Evolutionary conservation across 2,113 vertebrate genomes (phyloP).

Genomic region (Corydoras maculifer): DNA sequence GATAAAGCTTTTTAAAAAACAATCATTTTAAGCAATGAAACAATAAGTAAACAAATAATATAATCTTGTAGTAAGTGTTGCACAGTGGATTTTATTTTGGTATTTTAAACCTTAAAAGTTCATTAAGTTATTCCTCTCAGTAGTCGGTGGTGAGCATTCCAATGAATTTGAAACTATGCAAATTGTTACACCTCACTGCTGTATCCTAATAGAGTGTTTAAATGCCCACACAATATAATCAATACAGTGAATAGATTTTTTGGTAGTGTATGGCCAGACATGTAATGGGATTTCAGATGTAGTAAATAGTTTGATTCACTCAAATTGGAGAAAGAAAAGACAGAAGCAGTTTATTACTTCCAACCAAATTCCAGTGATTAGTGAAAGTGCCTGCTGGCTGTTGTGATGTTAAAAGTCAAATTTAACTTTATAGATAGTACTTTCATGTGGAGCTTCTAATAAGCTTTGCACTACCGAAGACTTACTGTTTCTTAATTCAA

Average conservation of each 20-base stretch:
- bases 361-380: slow-evolving; percentile 14
- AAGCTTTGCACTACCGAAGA: background rate
- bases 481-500: slow-evolving; percentile 1
- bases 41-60: background rate
- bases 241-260: no score
- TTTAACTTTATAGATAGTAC: slow-evolving; percentile 12
- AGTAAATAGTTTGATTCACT: no score
- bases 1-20: slow-evolving; percentile 20
- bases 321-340: background rate
- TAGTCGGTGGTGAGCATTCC: no score
- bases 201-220: no score
- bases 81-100: no score
- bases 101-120: no score
- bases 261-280: no score
- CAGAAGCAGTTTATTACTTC: background rate
- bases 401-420: slow-evolving; percentile 20
- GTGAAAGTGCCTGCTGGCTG: slow-evolving; percentile 22
- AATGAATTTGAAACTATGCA: background rate
- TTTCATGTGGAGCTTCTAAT: slow-evolving; percentile 28
- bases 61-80: no score
- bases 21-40: slow-evolving; percentile 8
- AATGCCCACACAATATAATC: no score
- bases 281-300: background rate
- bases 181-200: no score
- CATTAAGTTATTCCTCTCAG: no score